A percentile compares a stretch with the other conserved stretches of the same genome.
These are phyloP conservation scores for Podotricha telesiphe DNA, from an alignment of 2,888 invertebrate genomes.

Conservation along the genomic window DNA sequence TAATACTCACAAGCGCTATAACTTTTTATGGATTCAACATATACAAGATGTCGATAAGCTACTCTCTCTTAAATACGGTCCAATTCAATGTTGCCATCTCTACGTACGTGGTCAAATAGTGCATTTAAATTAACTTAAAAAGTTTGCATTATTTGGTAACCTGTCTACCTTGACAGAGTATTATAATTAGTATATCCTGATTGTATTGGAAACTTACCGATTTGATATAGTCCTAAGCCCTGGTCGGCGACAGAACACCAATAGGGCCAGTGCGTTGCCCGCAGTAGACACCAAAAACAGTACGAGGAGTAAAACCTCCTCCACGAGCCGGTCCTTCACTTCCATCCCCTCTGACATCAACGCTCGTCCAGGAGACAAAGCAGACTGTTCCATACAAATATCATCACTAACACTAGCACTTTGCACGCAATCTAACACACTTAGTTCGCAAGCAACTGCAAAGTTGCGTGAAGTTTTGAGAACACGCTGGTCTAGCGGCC, in stretches of 20 bases:
- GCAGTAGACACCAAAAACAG: conserved; percentile 87
- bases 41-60: conserved; percentile 21
- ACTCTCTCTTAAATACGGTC: conserved; percentile 42
- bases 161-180: conserved; percentile 43
- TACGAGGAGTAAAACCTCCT: conserved; percentile 78
- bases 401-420: conserved; percentile 76
- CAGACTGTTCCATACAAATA: conserved; percentile 68
- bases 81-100: conserved; percentile 31
- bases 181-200: background rate
- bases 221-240: conserved; percentile 91
- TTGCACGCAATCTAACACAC: conserved; percentile 74
- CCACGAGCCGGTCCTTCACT: conserved; percentile 73
- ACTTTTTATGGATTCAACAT: conserved; percentile 31
- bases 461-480: conserved; percentile 80
- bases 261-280: conserved; percentile 88
- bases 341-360: conserved; percentile 79
- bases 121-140: conserved; percentile 35
- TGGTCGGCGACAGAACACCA: conserved; percentile 89
- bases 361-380: conserved; percentile 77
- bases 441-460: conserved; percentile 68
- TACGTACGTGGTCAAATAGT: conserved; percentile 16
- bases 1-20: conserved; percentile 17
- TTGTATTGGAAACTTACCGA: conserved; percentile 80
- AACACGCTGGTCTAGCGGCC: conserved; percentile 74
- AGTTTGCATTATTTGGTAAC: conserved; percentile 47